These are phyloP conservation scores for Chaetogeoica ovagalla DNA, from an alignment of 2,888 invertebrate genomes.

Conservation along the genomic window DNA sequence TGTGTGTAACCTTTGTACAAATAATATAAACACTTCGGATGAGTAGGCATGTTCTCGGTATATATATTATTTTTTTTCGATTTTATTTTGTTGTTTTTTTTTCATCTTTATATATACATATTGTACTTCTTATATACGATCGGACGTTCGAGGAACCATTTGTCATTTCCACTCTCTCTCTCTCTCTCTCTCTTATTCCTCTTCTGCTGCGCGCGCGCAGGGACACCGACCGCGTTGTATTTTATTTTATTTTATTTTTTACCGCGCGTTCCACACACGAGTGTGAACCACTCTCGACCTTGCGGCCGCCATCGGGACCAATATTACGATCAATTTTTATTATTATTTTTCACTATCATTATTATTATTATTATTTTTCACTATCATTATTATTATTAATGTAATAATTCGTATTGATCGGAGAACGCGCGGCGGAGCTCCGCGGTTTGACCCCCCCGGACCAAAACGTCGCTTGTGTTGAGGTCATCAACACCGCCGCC, in stretches of 20 bases:
- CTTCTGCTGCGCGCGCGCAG: slow-evolving; percentile 16
- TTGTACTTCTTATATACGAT: slow-evolving; percentile 16
- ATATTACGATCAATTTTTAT: slow-evolving; percentile 52
- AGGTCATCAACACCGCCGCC: slow-evolving; percentile 47
- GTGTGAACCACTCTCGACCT: slow-evolving; percentile 52
- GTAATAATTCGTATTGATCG: slow-evolving; percentile 53
- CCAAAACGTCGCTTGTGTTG: slow-evolving; percentile 37
- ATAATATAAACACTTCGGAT: slow-evolving; percentile 53
- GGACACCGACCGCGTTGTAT: slow-evolving; percentile 48
- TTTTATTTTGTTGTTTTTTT: slow-evolving; percentile 43
- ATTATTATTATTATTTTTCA: slow-evolving; percentile 4
- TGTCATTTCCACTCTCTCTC: slow-evolving; percentile 48
- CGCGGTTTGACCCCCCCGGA: slow-evolving; percentile 43
- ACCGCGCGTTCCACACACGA: slow-evolving; percentile 8
- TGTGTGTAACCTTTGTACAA: slow-evolving; percentile 53
- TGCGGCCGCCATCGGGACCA: slow-evolving; percentile 50
- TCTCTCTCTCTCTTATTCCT: too few relatives aligned
- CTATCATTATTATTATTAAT: slow-evolving; percentile 50
- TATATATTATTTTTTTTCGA: slow-evolving; percentile 30
- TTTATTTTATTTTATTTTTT: background rate
- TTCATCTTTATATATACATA: slow-evolving; percentile 27
- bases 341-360: slow-evolving; percentile 7
- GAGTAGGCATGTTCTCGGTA: slow-evolving; percentile 52
- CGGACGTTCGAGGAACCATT: slow-evolving; percentile 51
- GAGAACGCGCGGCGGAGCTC: slow-evolving; percentile 46